A percentile compares a stretch with the other conserved stretches of the same genome.
phyloP scores from a whole-genome alignment of 1,140 invertebrate genomes.

The Paracyclopina nana region DNA sequence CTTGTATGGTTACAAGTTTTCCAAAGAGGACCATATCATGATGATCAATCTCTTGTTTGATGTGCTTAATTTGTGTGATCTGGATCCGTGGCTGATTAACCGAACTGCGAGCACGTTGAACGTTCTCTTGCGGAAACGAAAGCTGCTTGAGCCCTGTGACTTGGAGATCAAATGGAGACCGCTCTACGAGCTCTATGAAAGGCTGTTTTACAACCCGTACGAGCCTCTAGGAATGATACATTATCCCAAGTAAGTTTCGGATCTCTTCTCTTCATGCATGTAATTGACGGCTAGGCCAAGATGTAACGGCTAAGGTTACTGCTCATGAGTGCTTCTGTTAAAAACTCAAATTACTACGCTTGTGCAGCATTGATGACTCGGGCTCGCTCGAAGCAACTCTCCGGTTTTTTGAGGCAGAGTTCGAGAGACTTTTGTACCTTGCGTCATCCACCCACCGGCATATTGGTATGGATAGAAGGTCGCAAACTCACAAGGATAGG shows the following conservation, averaged over 20 bases:
- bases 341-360: background rate
- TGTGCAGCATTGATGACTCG: background rate
- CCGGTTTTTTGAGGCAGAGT: no score
- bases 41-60: constrained; percentile 66
- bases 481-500: no score
- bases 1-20: constrained; percentile 64
- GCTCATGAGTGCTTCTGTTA: background rate
- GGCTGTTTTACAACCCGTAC: constrained; percentile 31
- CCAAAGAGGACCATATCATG: constrained; percentile 70
- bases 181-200: constrained; percentile 44
- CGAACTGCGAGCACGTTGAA: constrained; percentile 27
- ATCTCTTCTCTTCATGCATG: no score
- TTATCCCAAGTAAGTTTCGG: constrained; percentile 36
- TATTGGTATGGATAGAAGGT: no score
- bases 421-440: no score
- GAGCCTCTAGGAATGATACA: constrained; percentile 35
- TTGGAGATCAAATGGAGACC: constrained; percentile 65
- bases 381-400: background rate
- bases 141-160: constrained; percentile 54
- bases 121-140: constrained; percentile 44
- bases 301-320: constrained; percentile 14
- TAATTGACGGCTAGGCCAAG: no score
- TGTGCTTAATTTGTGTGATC: background rate
- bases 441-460: no score
- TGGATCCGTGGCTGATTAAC: constrained; percentile 2